These are phyloP conservation scores for Orthonevra nobilis DNA, from an alignment of 2,888 invertebrate species.

Conservation along the genomic window DNA sequence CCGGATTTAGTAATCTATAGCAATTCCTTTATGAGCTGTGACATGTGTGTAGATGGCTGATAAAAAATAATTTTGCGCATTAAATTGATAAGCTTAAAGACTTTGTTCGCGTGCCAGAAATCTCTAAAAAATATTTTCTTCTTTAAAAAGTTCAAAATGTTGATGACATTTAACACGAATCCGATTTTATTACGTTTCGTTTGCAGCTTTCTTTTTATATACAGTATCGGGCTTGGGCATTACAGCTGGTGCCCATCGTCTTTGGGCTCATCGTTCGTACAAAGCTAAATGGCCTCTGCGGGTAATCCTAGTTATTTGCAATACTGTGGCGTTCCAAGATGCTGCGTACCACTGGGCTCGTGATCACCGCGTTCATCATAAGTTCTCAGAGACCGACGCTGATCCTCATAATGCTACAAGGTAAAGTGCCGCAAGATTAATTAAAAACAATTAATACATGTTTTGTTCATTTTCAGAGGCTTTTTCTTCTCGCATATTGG, in stretches of 20 bases:
- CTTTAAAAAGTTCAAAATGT: no score
- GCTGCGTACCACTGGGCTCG: constrained; percentile 89
- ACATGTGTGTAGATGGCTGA: no score
- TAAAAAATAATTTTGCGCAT: neutral
- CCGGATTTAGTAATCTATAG: no score
- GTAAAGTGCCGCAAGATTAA: constrained; percentile 43
- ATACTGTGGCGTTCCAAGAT: constrained; percentile 95
- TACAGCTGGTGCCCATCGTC: constrained; percentile 97
- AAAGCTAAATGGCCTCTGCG: constrained; percentile 95
- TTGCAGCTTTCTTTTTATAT: constrained; percentile 87
- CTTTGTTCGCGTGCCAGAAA: constrained; percentile 44
- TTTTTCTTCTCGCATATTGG: constrained; percentile 98
- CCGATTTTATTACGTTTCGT: no score
- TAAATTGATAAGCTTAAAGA: constrained; percentile 9
- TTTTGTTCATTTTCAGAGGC: constrained; percentile 82
- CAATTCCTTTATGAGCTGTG: no score
- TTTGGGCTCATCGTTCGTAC: constrained; percentile 97
- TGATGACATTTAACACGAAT: no score
- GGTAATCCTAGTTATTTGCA: constrained; percentile 88
- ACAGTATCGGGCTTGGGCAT: constrained; percentile 92
- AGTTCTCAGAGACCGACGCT: constrained; percentile 95
- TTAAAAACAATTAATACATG: neutral
- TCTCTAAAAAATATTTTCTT: no score
- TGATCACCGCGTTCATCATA: constrained; percentile 93
- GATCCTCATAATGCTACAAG: constrained; percentile 94